These are phyloP conservation scores for Actinia tenebrosa DNA, from an alignment of 64 coral and sea anemone species.

Conservation along the genomic window DNA sequence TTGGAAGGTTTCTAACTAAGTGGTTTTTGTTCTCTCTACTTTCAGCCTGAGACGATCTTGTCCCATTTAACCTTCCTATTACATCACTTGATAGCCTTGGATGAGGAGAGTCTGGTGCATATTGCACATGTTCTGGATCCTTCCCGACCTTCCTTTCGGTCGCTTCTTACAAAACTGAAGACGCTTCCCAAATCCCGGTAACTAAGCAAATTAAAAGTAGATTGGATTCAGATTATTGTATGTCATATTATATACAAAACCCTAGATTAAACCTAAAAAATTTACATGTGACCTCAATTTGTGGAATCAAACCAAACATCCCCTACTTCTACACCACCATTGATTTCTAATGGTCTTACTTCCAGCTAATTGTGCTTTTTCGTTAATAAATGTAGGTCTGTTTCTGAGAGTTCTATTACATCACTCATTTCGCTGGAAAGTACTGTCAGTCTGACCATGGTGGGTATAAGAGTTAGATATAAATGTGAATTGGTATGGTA, in stretches of 20 bases:
- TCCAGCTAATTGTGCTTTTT: not conserved
- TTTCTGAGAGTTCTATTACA: constrained; percentile 42
- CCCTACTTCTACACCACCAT: too few relatives aligned
- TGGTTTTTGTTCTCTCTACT: not conserved
- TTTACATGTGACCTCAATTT: too few relatives aligned
- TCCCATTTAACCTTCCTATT: constrained; percentile 50
- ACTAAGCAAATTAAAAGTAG: not conserved
- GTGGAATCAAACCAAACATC: too few relatives aligned
- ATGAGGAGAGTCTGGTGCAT: constrained; percentile 57
- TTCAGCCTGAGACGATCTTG: constrained; percentile 67
- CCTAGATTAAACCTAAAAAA: too few relatives aligned
- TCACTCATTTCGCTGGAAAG: constrained; percentile 51
- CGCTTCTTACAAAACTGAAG: constrained; percentile 39
- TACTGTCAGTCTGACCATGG: constrained; percentile 34
- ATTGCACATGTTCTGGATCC: constrained; percentile 64
- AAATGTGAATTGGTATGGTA: too few relatives aligned
- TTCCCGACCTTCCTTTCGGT: constrained; percentile 65
- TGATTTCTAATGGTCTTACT: not conserved
- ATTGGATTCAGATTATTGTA: too few relatives aligned
- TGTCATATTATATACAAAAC: too few relatives aligned
- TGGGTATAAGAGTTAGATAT: not conserved
- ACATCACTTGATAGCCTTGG: constrained; percentile 35
- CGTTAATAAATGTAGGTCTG: constrained; percentile 41
- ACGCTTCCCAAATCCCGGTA: constrained; percentile 42
- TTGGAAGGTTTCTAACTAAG: too few relatives aligned